A percentile compares a stretch with the other conserved stretches of the same genome.
phyloP scores from a whole-genome alignment of 2,888 invertebrate species.

The Penaeus monodon region DNA sequence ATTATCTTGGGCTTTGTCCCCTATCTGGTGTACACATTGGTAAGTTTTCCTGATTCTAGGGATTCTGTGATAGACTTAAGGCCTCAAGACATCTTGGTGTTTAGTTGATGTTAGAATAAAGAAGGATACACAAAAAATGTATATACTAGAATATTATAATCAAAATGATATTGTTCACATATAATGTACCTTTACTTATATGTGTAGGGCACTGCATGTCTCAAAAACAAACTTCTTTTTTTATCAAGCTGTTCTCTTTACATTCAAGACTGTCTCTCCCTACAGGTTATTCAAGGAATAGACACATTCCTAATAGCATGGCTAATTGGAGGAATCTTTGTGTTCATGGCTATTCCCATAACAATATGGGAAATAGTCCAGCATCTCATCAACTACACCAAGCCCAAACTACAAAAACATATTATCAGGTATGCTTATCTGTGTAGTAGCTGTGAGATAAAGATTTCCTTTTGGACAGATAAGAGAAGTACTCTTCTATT shows the following conservation, averaged over 20 bases:
- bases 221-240: too few species aligned
- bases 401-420: constrained; percentile 91
- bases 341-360: constrained; percentile 88
- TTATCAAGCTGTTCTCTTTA: too few species aligned
- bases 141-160: neutral
- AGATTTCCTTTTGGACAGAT: too few species aligned
- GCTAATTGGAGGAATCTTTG: constrained; percentile 91
- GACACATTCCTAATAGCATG: constrained; percentile 82
- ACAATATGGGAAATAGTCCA: constrained; percentile 95
- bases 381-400: constrained; percentile 92
- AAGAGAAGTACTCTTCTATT: too few species aligned
- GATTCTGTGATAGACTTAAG: neutral
- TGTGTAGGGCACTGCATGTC: too few species aligned
- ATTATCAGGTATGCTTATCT: constrained; percentile 81
- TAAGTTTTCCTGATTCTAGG: constrained; percentile 27
- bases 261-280: neutral
- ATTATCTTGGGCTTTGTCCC: constrained; percentile 88
- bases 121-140: neutral
- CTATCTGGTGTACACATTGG: constrained; percentile 75
- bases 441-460: too few species aligned
- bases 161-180: too few species aligned
- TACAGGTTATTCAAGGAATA: constrained; percentile 80
- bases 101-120: too few species aligned
- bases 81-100: neutral
- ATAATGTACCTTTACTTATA: too few species aligned